Base-by-base conservation (phyloP, 2,888 invertebrate species). In the Pomacea canaliculata region DNA sequence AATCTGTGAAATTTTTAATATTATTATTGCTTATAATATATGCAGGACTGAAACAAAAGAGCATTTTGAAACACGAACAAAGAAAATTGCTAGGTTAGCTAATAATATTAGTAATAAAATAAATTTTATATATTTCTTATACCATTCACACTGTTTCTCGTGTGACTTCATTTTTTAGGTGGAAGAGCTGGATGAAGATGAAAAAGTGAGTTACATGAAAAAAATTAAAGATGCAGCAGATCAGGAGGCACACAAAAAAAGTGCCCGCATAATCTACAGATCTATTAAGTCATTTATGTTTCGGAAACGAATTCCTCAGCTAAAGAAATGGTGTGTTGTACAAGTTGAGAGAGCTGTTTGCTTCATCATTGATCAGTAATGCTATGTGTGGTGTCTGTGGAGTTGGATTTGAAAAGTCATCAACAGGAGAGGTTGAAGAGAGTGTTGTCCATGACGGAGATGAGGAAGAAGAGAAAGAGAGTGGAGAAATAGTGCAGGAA, bases 351-450 rank as follows among this genome's bases (percentile, higher is more conserved):
- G 74, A 74, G 18, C 49, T 74, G 46, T 74, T 74, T 59, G 68
- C 74, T 12, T 68, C 69, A 1, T 74, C 60, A 60, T 19, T 12
- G 1, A 23, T 74, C 48, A 69, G 68, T 7, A 59, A 68, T 46
- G 67, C 13, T 23, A 74, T 74, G 74, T 74, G 74, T n/a, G 74
- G 69, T n/a, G 23, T 74, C 10, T 74, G 74, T 62, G 74, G 74
- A 1, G 62, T 69, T 7, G 60, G 74, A n/a, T 74, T 74, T 59
- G 27, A 69, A 27, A 69, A 73, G 23, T 4, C 56, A 48, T 18
- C 67, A 12, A 18, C 27, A 63, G 63, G 10, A 37, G 73, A 56
- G 37, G 46, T 9, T 18, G 67, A 27, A 18, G 49, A 67, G 8
- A 56, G n/a, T n/a, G 18, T n/a, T 4, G 19, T 8, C 18, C 1